Base-by-base conservation (phyloP, 1,140 invertebrate species). In the Halictus rubicundus region DNA sequence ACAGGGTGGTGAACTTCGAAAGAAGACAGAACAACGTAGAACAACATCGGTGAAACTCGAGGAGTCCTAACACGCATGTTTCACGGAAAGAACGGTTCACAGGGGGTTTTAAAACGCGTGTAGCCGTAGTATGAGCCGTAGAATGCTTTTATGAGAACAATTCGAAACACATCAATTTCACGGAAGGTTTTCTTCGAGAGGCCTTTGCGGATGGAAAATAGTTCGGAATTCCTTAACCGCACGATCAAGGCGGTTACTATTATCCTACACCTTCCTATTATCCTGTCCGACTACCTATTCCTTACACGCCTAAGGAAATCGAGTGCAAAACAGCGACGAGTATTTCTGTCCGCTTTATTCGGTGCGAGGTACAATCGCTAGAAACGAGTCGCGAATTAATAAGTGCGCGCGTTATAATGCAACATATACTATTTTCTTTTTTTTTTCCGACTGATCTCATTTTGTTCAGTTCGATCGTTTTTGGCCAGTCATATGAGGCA, bases 401-500 rank as follows among this genome's bases (percentile, higher is more conserved):
- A 32, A 66, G 59, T 63, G 32, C 32, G 60, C 32, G 61, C 8
- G 6, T 57, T 21, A 21, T 21, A 4, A 16, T 64, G n/a, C 39
- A 65, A 46, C 42, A 14, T 46, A 46, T 1, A 0, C 2, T 1
- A 12, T 46, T 64, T 12, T 37, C 27, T 3, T 64, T 39, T n/a
- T 0, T 61, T 25, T 23, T 57, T 69, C n/a, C 37, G 1, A 37
- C 19, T 49, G 9, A 14, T 19, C 23, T 21, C 14, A 46, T 39
- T n/a, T n/a, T 10, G 16, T 16, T 52, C 37, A 12, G 42, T 72
- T 52, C 37, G 23, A 46, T 71, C 23, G 9, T 46, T 14, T 25
- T 49, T 54, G 57, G 66, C 81, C 81, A 87, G 79, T 87, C 73
- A 87, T 82, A 84, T 82, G 70, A 89, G 82, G 88, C 87, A 89